Conservation (phyloP, 2,797 vertebrate species). For the Dromococcyx pavoninus region DNA sequence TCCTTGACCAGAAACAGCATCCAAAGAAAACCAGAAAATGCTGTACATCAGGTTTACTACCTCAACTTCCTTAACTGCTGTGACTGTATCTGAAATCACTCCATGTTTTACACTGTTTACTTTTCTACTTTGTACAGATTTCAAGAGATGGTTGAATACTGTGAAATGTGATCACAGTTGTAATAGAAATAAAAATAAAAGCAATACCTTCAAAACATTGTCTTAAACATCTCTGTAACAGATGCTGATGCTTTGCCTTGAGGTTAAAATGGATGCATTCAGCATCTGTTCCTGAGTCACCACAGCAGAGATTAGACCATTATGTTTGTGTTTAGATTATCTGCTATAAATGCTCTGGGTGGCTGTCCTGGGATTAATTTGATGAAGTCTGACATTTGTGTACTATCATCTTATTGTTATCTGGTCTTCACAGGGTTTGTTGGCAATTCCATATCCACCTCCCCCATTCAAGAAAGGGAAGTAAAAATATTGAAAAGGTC, state of each 20-base stretch:
- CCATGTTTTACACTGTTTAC: not conserved
- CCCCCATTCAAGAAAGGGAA: not conserved
- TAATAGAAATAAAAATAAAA: not conserved
- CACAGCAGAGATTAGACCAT: constrained; percentile 36
- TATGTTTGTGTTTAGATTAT: constrained; percentile 61
- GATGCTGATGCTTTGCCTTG: not conserved
- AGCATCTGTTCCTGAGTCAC: constrained; percentile 27
- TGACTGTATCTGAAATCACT: not conserved
- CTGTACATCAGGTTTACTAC: not conserved
- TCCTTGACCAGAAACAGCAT: not conserved
- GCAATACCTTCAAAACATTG: not conserved
- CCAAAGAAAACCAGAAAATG: not conserved
- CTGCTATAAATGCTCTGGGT: constrained; percentile 33
- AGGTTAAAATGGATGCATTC: not conserved
- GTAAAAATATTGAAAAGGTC: not conserved
- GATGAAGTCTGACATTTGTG: constrained; percentile 50
- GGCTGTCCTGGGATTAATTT: constrained; percentile 53
- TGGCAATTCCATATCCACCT: not conserved
- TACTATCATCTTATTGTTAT: constrained; percentile 52
- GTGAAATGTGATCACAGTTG: not conserved
- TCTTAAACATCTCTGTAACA: not conserved
- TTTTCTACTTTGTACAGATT: not conserved
- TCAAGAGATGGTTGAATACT: not conserved
- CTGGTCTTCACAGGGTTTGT: constrained; percentile 16
- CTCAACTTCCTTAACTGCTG: not conserved